phyloP scores from a whole-genome alignment of 2,113 vertebrate species.

The Channa argus region DNA sequence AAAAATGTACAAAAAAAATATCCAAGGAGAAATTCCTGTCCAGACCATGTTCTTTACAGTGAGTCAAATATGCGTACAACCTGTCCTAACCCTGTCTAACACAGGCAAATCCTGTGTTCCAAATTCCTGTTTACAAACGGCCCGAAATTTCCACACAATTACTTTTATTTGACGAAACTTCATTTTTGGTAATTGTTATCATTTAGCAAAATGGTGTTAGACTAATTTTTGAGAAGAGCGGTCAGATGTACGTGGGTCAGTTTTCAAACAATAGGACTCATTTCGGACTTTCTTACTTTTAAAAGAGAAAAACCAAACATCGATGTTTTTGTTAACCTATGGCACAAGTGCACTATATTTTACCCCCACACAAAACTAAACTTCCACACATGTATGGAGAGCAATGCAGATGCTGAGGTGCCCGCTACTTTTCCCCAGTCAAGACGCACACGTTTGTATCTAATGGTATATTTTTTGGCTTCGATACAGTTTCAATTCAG shows the following conservation, averaged over 20 bases:
- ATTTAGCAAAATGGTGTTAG: not conserved
- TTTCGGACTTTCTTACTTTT: not conserved
- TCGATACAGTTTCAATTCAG: not conserved
- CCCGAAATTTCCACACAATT: not conserved
- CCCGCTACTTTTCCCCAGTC: conserved; percentile 11
- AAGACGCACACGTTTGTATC: conserved; percentile 15
- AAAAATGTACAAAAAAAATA: not conserved
- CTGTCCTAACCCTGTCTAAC: not conserved
- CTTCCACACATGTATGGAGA: not conserved
- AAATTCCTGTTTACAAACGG: not conserved
- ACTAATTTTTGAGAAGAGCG: not conserved
- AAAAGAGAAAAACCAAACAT: not conserved
- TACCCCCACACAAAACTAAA: not conserved
- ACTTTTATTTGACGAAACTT: not conserved
- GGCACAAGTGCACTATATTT: not conserved
- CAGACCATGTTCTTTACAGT: not conserved
- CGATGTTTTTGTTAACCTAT: too few species aligned
- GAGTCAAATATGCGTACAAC: not conserved
- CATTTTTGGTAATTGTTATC: too few species aligned
- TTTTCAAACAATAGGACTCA: not conserved
- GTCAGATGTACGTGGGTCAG: not conserved
- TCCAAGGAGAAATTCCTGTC: not conserved
- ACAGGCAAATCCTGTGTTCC: not conserved
- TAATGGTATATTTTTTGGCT: not conserved
- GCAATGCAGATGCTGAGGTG: not conserved